These are phyloP conservation scores for Cybosia mesomella DNA, from an alignment of 2,888 invertebrate genomes.

Conservation along the genomic window DNA sequence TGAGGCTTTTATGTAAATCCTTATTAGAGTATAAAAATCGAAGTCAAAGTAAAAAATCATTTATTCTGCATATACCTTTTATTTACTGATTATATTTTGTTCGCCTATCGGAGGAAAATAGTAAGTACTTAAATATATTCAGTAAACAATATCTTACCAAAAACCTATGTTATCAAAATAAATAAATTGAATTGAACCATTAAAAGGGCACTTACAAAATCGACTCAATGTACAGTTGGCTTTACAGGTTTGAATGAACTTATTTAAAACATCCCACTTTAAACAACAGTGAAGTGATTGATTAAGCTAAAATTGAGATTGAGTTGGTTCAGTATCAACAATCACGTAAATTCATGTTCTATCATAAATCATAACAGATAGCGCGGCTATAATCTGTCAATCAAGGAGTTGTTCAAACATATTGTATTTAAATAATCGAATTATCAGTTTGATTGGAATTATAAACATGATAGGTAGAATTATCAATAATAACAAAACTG, in stretches of 20 bases:
- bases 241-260: not conserved
- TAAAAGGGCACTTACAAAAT: not conserved
- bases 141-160: too few species aligned
- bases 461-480: slow-evolving; percentile 29
- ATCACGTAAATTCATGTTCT: not conserved
- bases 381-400: slow-evolving; percentile 12
- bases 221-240: not conserved
- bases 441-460: slow-evolving; percentile 29
- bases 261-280: not conserved
- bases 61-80: not conserved
- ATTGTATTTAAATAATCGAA: slow-evolving; percentile 17
- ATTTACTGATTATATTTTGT: too few species aligned
- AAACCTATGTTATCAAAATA: too few species aligned
- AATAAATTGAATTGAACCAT: too few species aligned
- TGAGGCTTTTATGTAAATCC: not conserved
- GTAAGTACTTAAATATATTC: too few species aligned
- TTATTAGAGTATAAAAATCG: too few species aligned
- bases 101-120: too few species aligned
- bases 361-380: slow-evolving; percentile 12
- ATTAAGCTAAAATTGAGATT: not conserved
- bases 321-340: not conserved
- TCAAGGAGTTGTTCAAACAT: slow-evolving; percentile 16
- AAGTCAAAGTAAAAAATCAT: too few species aligned
- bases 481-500: slow-evolving; percentile 35
- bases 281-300: not conserved